Evolutionary conservation across 1,140 invertebrate genomes (phyloP), one percentile per base, ranked within the genome.

Genomic region (Zaprionus lachaisei): DNA sequence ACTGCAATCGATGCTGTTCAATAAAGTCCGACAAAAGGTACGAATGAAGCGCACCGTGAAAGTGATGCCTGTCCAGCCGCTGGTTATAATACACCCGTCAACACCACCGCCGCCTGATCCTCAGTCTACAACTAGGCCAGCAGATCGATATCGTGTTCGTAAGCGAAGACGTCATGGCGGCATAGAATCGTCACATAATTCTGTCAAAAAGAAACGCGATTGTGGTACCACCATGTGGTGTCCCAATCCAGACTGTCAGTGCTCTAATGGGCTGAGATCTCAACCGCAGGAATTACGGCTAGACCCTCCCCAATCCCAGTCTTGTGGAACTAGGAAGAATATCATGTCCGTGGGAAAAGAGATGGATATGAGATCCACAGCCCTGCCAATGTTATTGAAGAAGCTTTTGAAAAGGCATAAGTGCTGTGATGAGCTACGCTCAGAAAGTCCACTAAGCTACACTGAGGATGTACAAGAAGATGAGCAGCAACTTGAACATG

Each of bases 141-240:
- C 14, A 5, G 20, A 54, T 0, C 0, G 62, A 61, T n/a, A 37
- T 31, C 70, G 63, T 5, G 3, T 1, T 7, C 26, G 15, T n/a
- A 2, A 34, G 5, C 54, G 14, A 1, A 57, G 20, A 11, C 20
- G 20, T 24, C 11, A 11, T 17, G 41, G n/a, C 41, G 41, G 41
- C 41, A 20, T 17, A 3, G 41, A 47, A 9, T 9, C 41, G 7
- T 9, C 7, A 0, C 1, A 17, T 6, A 47, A 4, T 3, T 9
- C 7, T 2, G n/a, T 2, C n/a, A 14, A 22, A 55, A 37, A 15
- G 0, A 58, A 31, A 12, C 77, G 67, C 1, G 84, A 89, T 6
- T 22, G 62, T 44, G 64, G 84, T 41, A 89, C 84, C 5, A 89
- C 85, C 26, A 90, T 89, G 83, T 85, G 83, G 81, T 81, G 81